Evolutionary conservation across 1,140 invertebrate species (phyloP).

Genomic region (Anthonomus grandis): DNA sequence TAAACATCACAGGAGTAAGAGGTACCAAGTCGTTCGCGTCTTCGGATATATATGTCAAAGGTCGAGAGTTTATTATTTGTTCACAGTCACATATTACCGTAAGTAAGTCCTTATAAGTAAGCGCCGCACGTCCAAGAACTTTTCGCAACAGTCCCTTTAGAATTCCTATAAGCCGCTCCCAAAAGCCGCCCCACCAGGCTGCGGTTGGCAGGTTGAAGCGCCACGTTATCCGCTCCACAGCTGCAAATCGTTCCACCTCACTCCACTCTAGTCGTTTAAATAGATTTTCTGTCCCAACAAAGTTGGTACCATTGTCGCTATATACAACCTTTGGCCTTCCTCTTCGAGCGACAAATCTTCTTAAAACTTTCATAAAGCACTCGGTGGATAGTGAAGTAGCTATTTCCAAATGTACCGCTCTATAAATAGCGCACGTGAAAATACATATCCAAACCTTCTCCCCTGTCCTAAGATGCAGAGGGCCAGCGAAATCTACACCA

Average conservation of each 20-base stretch:
- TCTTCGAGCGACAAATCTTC: slow-evolving; percentile 36
- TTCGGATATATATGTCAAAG: no score
- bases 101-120: slow-evolving; percentile 40
- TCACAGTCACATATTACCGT: slow-evolving; percentile 42
- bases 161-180: no score
- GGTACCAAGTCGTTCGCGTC: no score
- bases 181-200: no score
- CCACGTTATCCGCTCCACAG: no score
- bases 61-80: no score
- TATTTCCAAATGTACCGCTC: slow-evolving; percentile 34
- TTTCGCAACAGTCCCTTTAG: slow-evolving; percentile 39
- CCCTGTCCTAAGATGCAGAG: slow-evolving; percentile 21
- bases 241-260: slow-evolving; percentile 18
- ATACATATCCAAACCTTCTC: slow-evolving; percentile 42
- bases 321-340: no score
- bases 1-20: no score
- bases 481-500: slow-evolving; percentile 28
- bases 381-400: slow-evolving; percentile 38
- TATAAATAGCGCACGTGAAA: slow-evolving; percentile 39
- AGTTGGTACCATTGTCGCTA: slow-evolving; percentile 46
- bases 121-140: slow-evolving; percentile 33
- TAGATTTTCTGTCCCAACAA: slow-evolving; percentile 35
- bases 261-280: slow-evolving; percentile 35
- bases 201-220: no score
- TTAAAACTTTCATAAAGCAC: slow-evolving; percentile 38